Evolutionary conservation across 1,140 invertebrate species (phyloP).

Genomic region (Drosophila mauritiana): DNA sequence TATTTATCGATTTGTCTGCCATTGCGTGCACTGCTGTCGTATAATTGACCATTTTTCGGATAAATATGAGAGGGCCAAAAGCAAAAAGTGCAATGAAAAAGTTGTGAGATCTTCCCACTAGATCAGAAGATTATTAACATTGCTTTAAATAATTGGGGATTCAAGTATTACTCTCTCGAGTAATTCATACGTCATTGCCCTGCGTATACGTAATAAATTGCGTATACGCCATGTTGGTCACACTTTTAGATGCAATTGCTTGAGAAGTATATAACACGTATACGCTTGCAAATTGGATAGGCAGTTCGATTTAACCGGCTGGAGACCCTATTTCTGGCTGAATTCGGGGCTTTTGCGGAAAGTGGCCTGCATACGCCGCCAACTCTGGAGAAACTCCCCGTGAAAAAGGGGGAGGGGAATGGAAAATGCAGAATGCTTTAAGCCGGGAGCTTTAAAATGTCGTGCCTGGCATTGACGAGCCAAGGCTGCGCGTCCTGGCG

Average conservation of each 20-base stretch:
- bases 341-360: background rate
- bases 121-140: background rate
- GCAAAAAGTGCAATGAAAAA: background rate
- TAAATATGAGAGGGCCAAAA: background rate
- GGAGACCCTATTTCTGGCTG: background rate
- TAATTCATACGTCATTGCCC: too few species aligned
- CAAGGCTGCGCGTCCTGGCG: constrained; percentile 71
- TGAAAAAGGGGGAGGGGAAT: constrained; percentile 4
- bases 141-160: too few species aligned
- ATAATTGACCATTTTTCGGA: constrained; percentile 15
- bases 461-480: constrained; percentile 41
- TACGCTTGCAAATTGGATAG: constrained; percentile 1
- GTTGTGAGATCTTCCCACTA: background rate
- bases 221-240: background rate
- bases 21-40: constrained; percentile 49
- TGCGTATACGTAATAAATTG: background rate
- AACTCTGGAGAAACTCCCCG: background rate
- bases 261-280: background rate
- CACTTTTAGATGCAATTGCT: too few species aligned
- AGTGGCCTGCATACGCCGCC: constrained; percentile 20
- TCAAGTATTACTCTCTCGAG: too few species aligned
- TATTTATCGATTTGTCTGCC: constrained; percentile 75
- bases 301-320: background rate
- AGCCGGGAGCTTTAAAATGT: constrained; percentile 63
- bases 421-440: constrained; percentile 16